Percentiles rank a stretch among this genome's conserved stretches.
phyloP scores from a whole-genome alignment of 2,888 invertebrate species.

The Pachycephus smyrnensis region DNA sequence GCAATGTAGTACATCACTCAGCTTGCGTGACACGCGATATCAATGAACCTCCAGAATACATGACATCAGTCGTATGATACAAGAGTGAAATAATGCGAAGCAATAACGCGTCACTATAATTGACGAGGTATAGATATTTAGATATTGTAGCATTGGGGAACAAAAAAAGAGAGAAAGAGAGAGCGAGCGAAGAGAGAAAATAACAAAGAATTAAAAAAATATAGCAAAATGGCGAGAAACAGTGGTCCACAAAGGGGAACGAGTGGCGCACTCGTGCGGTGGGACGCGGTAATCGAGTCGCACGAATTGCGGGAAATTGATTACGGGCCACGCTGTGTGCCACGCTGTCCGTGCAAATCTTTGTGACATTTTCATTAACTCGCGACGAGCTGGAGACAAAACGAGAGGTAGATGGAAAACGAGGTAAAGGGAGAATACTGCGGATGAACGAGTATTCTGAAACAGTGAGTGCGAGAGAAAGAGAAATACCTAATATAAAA shows the following conservation, averaged over 20 bases:
- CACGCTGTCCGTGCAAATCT: conserved; percentile 42
- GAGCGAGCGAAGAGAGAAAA: neutral
- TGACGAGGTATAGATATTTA: no score
- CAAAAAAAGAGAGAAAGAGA: conserved; percentile 9
- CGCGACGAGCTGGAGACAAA: conserved; percentile 30
- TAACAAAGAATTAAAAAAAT: neutral
- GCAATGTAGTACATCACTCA: neutral
- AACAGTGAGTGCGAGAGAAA: conserved; percentile 14
- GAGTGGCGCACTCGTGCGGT: neutral
- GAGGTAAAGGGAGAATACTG: neutral
- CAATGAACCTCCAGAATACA: neutral
- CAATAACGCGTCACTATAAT: neutral
- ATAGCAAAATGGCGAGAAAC: neutral
- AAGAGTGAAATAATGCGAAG: neutral
- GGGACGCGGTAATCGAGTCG: conserved; percentile 36
- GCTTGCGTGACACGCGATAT: neutral
- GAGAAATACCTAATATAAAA: conserved; percentile 2
- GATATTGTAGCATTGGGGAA: neutral
- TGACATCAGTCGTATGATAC: neutral
- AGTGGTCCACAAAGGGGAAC: neutral
- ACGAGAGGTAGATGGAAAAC: conserved; percentile 14
- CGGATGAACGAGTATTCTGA: neutral
- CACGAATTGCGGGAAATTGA: conserved; percentile 42
- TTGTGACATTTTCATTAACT: conserved; percentile 56
- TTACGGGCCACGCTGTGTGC: conserved; percentile 27